Evolutionary conservation across 2,113 vertebrate species (phyloP), one percentile per base, ranked within the genome.

Genomic region (Microtus montanus): DNA sequence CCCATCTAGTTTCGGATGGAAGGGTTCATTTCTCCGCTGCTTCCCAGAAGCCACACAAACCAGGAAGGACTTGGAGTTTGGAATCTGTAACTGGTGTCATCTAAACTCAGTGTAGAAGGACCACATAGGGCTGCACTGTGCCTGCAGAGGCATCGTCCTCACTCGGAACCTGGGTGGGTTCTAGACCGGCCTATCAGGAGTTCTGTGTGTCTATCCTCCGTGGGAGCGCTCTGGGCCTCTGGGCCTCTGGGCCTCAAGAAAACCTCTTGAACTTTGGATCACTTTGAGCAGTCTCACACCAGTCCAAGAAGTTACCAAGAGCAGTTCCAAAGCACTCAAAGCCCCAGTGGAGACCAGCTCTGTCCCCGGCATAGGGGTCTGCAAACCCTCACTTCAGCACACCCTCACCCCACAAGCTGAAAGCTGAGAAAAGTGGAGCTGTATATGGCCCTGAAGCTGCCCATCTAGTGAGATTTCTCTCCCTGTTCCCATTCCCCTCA

Each of bases 371-470:
- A 38, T 85, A 54, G 4, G n/a, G 85, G 68, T 44, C 52, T 12
- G 30, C 47, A 88, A 82, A 91, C 66, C 54, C 54, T 54, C 54
- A 54, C 54, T 52, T 61, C 78, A 41, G 49, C 28, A 61, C 9
- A 52, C 70, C 33, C 20, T 44, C 54, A 70, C 47, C 30, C 71
- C 19, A n/a, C 4, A 22, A 77, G 71, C 54, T 41, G 8, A 28
- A 88, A 93, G 66, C 35, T 20, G 68, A 54, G 54, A 87, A n/a
- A 44, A 73, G 82, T 26, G 80, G 93, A 80, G 33, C 20, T 83
- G 30, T 35, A 49, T 44, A 35, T 12, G 70, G 41, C 35, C 20
- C 66, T 64, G 35, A 89, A 87, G 68, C 24, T 83, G 44, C 20
- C 80, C 20, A 10, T 58, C 28, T 63, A 20, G n/a, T 14, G 49